Evolutionary conservation across 2,797 vertebrate species (phyloP), one percentile per base, ranked within the genome.

Genomic region (Chromobotia macracanthus): DNA sequence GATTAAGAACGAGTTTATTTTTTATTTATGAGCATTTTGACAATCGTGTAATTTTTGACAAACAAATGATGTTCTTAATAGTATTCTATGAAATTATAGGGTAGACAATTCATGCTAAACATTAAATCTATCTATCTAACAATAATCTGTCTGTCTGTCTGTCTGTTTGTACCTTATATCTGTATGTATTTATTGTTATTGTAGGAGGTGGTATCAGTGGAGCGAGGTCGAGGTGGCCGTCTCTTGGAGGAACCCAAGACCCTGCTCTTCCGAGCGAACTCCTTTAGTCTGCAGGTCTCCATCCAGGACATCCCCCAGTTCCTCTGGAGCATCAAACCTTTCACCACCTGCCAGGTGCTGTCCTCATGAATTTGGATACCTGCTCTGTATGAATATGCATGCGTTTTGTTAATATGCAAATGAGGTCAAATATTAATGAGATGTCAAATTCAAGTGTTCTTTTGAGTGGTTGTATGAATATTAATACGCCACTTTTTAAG

Each of bases 311-410:
- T 99, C 38, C 97, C 97, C 7, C 96, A 96, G 13, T 97, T 98
- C 90, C 93, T 98, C 82, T 99, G 97, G 97, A 96, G 94, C 87
- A 97, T 98, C 83, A 98, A 98, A 92, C 96, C 97, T 83, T 98
- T 98, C 89, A 96, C 96, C 80, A 96, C 96, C 63, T 98, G 96
- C 90, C 97, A 98, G 97, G 97, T 98, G 87, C 65, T 28, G 13
- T 76, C 41, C 65, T 81, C 41, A 72, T 82, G 61, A 28, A 83
- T 82, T 80, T 80, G 79, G 53, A 82, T 76, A 7, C 35, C 1
- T 9, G 67, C 31, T 31, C 21, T 0, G 5, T 28, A 44, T 74
- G 69, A 65, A 80, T 79, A 82, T 82, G 71, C 76, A 70, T 51
- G 65, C 46, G 16, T 23, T 7, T 13, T 41, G 67, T 85, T 83